Evolutionary conservation across 37 sponge, comb jelly and placozoan species (phyloP), one percentile per base, ranked within the genome.

Genomic region (Crambe crambe): DNA sequence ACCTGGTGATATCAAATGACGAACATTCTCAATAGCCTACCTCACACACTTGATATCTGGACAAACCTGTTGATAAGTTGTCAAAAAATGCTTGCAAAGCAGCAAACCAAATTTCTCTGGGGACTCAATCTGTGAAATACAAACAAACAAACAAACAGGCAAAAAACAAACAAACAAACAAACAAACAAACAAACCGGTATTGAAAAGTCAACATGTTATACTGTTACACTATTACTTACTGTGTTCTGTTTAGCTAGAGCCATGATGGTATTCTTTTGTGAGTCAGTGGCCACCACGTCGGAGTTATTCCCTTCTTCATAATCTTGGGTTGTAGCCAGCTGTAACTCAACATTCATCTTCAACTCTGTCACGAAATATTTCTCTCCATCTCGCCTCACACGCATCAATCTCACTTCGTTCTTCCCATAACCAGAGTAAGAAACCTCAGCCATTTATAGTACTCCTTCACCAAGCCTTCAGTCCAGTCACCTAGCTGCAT

Each of bases 271-370:
- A 68, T 88, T 88, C 89, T 88, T 88, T 43, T 63, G 64, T 41
- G 89, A 70, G 71, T 88, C 89, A 18, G 89, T 88, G 17, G 83
- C 83, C 32, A 88, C 89, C 1, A 88, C 78, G 36, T 77, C 83
- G 8, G 68, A 42, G 58, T 88, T 88, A 65, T 88, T 82, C 21
- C 89, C 89, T 23, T 39, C 32, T 8, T 5, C 32, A 83, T 88
- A 88, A 67, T 88, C 89, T 3, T 60, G 39, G 40, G 26, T 26
- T 0, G 65, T 70, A 0, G 73, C 34, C 56, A 88, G 65, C 56
- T 81, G 70, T 0, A 88, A 77, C 27, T 72, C 54, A 10, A 77
- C 79, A 23, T 71, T 72, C 42, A 88, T 78, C 40, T 39, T 32
- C 15, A 88, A 54, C 73, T 88, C 89, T 3, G 66, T 73, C 23